These are phyloP conservation scores for Peucedramus taeniatus DNA, from an alignment of 2,113 vertebrate species.

Conservation along the genomic window DNA sequence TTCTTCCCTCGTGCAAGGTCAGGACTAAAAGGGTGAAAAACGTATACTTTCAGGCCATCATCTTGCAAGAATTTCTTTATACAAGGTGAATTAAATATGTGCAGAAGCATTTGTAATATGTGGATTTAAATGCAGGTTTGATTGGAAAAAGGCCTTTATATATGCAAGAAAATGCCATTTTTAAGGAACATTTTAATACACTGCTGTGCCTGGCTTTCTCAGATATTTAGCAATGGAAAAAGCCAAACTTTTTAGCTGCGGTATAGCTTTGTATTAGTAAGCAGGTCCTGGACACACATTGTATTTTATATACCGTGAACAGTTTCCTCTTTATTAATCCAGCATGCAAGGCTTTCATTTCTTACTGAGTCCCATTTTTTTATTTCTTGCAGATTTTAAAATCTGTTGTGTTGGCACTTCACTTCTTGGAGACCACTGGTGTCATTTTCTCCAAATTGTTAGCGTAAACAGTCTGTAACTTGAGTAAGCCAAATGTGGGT, in stretches of 20 bases:
- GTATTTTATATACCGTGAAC: constrained; percentile 17
- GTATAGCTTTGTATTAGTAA: constrained; percentile 24
- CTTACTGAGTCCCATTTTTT: not conserved
- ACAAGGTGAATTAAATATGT: not conserved
- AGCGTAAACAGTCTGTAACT: constrained; percentile 64
- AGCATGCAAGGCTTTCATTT: constrained; percentile 37
- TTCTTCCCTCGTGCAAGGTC: not conserved
- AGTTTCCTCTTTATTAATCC: constrained; percentile 30
- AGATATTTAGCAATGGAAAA: constrained; percentile 10
- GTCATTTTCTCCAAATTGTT: constrained; percentile 65
- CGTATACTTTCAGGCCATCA: not conserved
- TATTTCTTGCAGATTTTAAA: constrained; percentile 46
- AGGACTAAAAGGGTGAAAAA: not conserved
- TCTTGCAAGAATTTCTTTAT: not conserved
- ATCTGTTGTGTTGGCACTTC: constrained; percentile 61
- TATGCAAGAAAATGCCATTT: not conserved
- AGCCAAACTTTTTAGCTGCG: not conserved
- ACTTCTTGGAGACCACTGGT: constrained; percentile 60
- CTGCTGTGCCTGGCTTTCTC: not conserved
- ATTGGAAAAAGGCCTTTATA: not conserved
- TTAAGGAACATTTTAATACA: not conserved
- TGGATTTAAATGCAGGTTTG: not conserved
- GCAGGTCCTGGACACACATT: not conserved
- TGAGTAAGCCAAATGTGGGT: constrained; percentile 58
- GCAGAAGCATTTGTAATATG: not conserved